Base-by-base conservation (phyloP, 1,140 invertebrate genomes). In the Thalassaphorura encarpata region DNA sequence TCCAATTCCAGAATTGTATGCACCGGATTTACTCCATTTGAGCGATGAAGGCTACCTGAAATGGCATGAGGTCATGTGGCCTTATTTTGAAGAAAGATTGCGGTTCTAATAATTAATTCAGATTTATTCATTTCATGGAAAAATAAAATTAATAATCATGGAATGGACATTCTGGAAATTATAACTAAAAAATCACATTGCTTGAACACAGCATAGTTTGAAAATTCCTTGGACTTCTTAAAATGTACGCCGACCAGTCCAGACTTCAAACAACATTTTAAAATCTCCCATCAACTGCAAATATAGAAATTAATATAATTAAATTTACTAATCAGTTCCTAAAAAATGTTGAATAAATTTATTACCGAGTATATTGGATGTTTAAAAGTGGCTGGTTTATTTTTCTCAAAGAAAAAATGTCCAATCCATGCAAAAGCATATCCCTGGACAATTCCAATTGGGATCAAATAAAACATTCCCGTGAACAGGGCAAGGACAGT, bases 381-480 rank as follows among this genome's bases (percentile, higher is more conserved):
- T 28, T 60, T 54, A 28, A 66, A 66, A 0, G 65, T 66, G 2
- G 65, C 65, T 23, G 65, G 65, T 43, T 62, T 66, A 36, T 66
- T 66, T 43, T 56, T 60, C 43, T 66, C 65, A 52, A 66, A 62
- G 33, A 56, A 50, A 24, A 65, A 66, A 45, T 66, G 65, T 27
- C 62, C 62, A 19, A 63, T 26, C 65, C 65, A 66, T 8, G 65
- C 65, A 8, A 66, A 60, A 8, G 28, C 49, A 39, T 66, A 66
- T 6, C 45, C 63, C 31, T 61, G 59, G 15, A 53, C 28, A 5
- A 56, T 13, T 18, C 45, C 45, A 0, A 54, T 19, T n/a, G 52
- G 27, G 2, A 56, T 2, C 18, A 63, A 31, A 8, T n/a, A 42
- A 19, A 46, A 55, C 29, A 15, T 39, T 31, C 54, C 48, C n/a